Evolutionary conservation across 2,113 vertebrate species (phyloP).

Genomic region (Dromas ardeola): DNA sequence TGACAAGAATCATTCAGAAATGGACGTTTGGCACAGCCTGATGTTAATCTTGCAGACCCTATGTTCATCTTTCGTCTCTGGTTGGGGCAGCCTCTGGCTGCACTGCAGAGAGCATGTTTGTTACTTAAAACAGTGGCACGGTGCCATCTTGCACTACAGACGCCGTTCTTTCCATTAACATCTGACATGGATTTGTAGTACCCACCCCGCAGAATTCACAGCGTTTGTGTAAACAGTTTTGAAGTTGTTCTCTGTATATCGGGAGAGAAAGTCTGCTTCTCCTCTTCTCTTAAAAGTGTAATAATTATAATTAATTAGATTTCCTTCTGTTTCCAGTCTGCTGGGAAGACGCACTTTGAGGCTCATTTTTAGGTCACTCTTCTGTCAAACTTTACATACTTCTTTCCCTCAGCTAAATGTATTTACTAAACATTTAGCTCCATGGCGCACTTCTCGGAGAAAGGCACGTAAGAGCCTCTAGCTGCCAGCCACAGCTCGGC

Average conservation of each 20-base stretch:
- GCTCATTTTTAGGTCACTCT: background rate
- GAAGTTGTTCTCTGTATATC: conserved; percentile 14
- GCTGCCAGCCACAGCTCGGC: background rate
- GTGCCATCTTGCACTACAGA: conserved; percentile 61
- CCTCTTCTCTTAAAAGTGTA: conserved; percentile 55
- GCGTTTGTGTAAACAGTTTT: conserved; percentile 64
- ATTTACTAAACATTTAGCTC: conserved; percentile 34
- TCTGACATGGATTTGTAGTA: conserved; percentile 66
- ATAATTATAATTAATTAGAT: conserved; percentile 73
- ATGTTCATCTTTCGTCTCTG: conserved; percentile 36
- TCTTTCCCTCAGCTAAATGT: background rate
- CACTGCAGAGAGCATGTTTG: conserved; percentile 45
- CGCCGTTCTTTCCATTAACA: conserved; percentile 69
- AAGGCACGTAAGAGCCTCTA: background rate
- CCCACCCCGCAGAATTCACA: conserved; percentile 33
- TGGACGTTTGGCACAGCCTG: conserved; percentile 30
- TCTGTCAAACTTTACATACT: conserved; percentile 24
- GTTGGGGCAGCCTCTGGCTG: background rate
- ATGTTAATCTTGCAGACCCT: background rate
- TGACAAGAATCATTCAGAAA: conserved; percentile 25
- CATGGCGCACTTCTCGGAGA: background rate
- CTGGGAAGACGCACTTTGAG: background rate
- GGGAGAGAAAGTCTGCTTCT: conserved; percentile 35
- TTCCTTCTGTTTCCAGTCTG: conserved; percentile 28
- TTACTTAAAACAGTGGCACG: conserved; percentile 60